Evolutionary conservation across 2,113 vertebrate species (phyloP), one percentile per base, ranked within the genome.

Genomic region (Garra rufa): DNA sequence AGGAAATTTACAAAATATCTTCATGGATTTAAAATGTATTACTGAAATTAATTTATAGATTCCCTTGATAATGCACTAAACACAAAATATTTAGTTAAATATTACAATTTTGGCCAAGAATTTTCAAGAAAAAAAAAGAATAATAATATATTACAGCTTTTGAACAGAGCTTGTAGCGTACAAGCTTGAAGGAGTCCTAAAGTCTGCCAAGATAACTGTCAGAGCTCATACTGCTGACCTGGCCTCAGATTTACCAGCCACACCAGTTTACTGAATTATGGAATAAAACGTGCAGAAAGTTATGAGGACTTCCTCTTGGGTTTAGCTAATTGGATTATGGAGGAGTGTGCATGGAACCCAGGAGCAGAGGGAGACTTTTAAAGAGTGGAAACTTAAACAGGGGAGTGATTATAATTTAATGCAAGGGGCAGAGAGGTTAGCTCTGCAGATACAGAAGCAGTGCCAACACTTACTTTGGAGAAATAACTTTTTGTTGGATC

Each of bases 361-460:
- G 50, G 21, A 76, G 78, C 59, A 61, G 34, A 59, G 57, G 28
- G 46, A 63, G 46, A 63, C n/a, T 71, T 61, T 75, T 63, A 63
- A 61, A 83, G 85, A 86, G 26, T 57, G 46, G 28, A 74, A 80
- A 71, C 73, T 85, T 44, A 82, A 88, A 86, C 52, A 65, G 61
- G 61, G 78, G 74, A 84, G 41, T 76, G 81, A 86, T 88, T 84
- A 86, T 79, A 82, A 88, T 85, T 89, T 88, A 80, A 89, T 86
- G 83, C 69, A 57, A 70, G 48, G 55, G 85, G 52, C 79, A 84
- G 80, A 85, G 80, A 83, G 85, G 80, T 84, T 38, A 84, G 75
- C 41, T 52, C 70, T 82, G 41, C 75, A 71, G 74, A 46, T 86
- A 81, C 38, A 85, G 69, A 61, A 71, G 67, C 79, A 70, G 48